These are phyloP conservation scores for Scleropages formosus DNA, from an alignment of 2,797 vertebrate species.

Conservation along the genomic window DNA sequence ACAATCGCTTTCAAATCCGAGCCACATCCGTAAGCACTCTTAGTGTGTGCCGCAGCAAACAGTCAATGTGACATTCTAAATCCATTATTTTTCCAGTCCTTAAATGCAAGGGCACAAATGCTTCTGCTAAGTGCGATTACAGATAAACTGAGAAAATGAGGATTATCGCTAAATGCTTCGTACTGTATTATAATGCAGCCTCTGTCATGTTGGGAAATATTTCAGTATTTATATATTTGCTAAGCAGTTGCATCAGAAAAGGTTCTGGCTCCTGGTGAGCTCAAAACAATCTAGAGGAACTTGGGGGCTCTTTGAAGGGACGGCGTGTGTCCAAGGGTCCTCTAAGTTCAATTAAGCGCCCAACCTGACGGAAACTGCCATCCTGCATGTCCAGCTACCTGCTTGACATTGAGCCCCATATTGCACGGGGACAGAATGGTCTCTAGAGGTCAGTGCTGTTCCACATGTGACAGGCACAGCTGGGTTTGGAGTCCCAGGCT, in stretches of 20 bases:
- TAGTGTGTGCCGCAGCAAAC: conserved; percentile 13
- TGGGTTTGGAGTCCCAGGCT: conserved; percentile 53
- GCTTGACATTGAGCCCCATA: conserved; percentile 54
- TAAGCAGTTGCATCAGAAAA: conserved; percentile 67
- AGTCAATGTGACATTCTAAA: conserved; percentile 31
- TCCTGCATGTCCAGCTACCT: conserved; percentile 46
- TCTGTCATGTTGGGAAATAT: conserved; percentile 11
- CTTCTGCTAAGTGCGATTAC: conserved; percentile 59
- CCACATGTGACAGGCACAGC: conserved; percentile 48
- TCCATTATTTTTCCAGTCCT: conserved; percentile 11
- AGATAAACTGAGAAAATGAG: conserved; percentile 63
- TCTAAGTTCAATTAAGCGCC: conserved; percentile 12
- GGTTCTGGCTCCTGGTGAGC: conserved; percentile 51
- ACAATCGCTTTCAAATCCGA: conserved; percentile 14
- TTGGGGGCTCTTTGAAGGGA: conserved; percentile 17
- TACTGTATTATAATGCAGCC: conserved; percentile 59
- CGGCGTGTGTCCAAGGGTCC: not conserved
- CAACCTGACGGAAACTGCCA: conserved; percentile 43
- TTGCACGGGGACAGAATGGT: conserved; percentile 69
- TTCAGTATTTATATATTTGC: conserved; percentile 55
- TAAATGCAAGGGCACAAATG: conserved; percentile 17
- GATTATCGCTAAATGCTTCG: conserved; percentile 65
- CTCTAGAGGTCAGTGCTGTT: conserved; percentile 82
- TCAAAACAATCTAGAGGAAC: conserved; percentile 53
- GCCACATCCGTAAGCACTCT: conserved; percentile 23